Conservation (phyloP, 1,140 invertebrate species). For the Anoplolepis gracilipes region DNA sequence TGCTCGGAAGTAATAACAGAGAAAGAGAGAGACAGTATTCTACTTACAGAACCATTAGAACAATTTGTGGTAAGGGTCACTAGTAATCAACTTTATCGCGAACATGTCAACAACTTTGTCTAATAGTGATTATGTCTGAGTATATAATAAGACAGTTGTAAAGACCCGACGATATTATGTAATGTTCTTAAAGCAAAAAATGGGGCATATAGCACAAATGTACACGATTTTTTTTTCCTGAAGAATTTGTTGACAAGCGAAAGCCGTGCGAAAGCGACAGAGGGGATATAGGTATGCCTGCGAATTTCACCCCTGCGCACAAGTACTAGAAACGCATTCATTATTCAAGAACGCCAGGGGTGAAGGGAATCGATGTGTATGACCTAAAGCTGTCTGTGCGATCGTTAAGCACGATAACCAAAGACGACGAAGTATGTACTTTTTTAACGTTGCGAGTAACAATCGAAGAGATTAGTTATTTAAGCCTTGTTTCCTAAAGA, state of each 20-base stretch:
- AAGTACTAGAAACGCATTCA: slow-evolving; percentile 59
- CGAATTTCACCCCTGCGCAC: slow-evolving; percentile 38
- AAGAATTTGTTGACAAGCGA: slow-evolving; percentile 47
- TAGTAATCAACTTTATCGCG: not conserved
- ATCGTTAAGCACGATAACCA: slow-evolving; percentile 60
- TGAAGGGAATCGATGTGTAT: slow-evolving; percentile 67
- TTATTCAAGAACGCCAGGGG: slow-evolving; percentile 63
- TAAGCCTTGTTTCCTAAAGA: not conserved
- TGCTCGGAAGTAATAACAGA: not conserved
- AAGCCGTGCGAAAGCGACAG: slow-evolving; percentile 49
- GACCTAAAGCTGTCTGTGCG: slow-evolving; percentile 62
- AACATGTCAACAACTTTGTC: not conserved
- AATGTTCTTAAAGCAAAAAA: not conserved
- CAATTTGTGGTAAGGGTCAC: not conserved
- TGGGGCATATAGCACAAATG: not conserved
- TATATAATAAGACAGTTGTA: not conserved
- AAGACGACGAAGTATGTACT: not conserved
- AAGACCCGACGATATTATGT: not conserved
- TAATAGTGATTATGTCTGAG: slow-evolving; percentile 3
- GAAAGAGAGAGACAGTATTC: no score
- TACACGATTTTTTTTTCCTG: slow-evolving; percentile 23
- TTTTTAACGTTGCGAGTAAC: not conserved
- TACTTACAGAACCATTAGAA: no score
- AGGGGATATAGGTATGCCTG: not conserved
- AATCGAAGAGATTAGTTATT: slow-evolving; percentile 35